phyloP scores from a whole-genome alignment of 1,140 invertebrate genomes.

The Sweltsa coloradensis region DNA sequence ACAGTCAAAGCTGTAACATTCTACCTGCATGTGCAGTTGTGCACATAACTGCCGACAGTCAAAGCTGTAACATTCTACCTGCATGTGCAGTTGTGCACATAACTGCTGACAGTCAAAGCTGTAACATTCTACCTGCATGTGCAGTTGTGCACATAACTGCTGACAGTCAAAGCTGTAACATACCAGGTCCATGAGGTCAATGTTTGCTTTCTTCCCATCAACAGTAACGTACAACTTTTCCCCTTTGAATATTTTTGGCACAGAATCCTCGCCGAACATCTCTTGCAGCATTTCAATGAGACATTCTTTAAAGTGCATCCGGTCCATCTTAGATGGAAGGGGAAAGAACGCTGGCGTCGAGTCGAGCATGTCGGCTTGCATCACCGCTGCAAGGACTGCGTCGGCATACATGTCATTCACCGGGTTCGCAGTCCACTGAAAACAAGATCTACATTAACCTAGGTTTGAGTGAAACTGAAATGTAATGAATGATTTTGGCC shows the following conservation, averaged over 20 bases:
- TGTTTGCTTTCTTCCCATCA: conserved; percentile 70
- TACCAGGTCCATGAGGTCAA: conserved; percentile 39
- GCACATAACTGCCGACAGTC: too few species aligned
- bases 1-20: too few species aligned
- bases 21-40: too few species aligned
- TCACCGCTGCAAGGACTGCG: conserved; percentile 71
- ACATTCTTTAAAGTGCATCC: conserved; percentile 87
- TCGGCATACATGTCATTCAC: conserved; percentile 98
- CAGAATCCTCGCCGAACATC: conserved; percentile 89
- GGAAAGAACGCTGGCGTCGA: conserved; percentile 42
- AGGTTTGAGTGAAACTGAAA: too few species aligned
- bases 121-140: too few species aligned
- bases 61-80: too few species aligned
- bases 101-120: too few species aligned
- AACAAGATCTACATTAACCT: too few species aligned
- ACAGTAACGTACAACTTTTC: conserved; percentile 79
- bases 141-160: too few species aligned
- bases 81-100: too few species aligned
- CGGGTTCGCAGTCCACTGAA: conserved; percentile 84
- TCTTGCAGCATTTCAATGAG: conserved; percentile 85
- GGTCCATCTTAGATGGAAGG: conserved; percentile 56
- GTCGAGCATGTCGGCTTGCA: conserved; percentile 59
- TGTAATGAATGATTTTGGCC: too few species aligned
- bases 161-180: too few species aligned
- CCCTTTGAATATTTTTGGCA: conserved; percentile 89